phyloP scores from a whole-genome alignment of 2,888 invertebrate species.

The Apoda limacodes region DNA sequence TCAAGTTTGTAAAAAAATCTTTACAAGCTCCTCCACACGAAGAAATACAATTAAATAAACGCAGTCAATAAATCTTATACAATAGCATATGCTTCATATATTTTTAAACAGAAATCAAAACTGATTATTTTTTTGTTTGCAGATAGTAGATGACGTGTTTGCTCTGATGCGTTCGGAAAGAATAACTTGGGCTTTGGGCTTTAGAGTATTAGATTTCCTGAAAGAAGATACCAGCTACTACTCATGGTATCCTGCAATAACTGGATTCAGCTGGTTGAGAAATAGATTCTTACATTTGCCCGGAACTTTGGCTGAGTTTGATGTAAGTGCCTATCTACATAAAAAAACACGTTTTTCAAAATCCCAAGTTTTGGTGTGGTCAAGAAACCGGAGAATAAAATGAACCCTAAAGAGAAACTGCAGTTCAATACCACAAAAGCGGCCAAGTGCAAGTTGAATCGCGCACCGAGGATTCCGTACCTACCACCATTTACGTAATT shows the following conservation, averaged over 20 bases:
- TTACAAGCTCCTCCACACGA: too few relatives aligned
- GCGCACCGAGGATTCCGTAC: too few relatives aligned
- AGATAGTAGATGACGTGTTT: slow-evolving; percentile 61
- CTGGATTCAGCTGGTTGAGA: slow-evolving; percentile 51
- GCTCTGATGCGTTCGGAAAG: slow-evolving; percentile 49
- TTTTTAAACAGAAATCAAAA: slow-evolving; percentile 1
- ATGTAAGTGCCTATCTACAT: slow-evolving; percentile 37
- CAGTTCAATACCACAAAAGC: too few relatives aligned
- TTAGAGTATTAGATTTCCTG: slow-evolving; percentile 48
- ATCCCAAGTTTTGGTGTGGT: too few relatives aligned
- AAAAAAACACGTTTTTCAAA: too few relatives aligned
- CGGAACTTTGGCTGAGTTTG: slow-evolving; percentile 32
- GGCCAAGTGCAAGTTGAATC: too few relatives aligned
- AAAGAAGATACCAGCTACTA: slow-evolving; percentile 49
- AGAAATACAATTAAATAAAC: too few relatives aligned
- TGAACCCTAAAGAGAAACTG: too few relatives aligned
- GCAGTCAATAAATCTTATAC: too few relatives aligned
- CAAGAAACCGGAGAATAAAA: too few relatives aligned
- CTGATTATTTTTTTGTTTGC: slow-evolving; percentile 21
- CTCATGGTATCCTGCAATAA: slow-evolving; percentile 55
- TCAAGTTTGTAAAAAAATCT: too few relatives aligned
- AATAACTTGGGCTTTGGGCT: slow-evolving; percentile 39
- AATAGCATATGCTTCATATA: neutral
- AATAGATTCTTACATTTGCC: slow-evolving; percentile 52
- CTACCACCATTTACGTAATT: too few relatives aligned